Evolutionary conservation across 1,140 invertebrate species (phyloP).

Genomic region (Scaptomyza pallida): DNA sequence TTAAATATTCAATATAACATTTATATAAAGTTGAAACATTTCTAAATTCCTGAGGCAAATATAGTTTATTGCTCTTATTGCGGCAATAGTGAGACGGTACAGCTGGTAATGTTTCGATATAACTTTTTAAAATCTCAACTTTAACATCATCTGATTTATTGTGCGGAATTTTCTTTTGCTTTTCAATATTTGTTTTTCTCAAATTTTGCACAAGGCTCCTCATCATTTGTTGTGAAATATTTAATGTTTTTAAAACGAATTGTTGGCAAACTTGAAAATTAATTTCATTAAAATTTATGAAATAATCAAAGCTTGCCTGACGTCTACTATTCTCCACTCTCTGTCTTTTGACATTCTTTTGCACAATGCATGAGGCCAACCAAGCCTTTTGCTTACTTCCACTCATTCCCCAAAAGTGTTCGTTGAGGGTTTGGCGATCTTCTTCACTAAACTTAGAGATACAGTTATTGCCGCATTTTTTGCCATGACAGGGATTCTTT

Average conservation of each 20-base stretch:
- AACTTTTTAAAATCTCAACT: background rate
- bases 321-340: background rate
- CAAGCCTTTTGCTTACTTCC: background rate
- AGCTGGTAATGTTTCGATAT: too few species aligned
- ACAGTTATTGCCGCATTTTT: too few species aligned
- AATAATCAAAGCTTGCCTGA: background rate
- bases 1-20: background rate
- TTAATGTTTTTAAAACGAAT: background rate
- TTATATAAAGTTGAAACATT: background rate
- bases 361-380: background rate
- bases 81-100: background rate
- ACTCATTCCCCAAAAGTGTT: too few species aligned
- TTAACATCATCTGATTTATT: background rate
- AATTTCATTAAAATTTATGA: too few species aligned
- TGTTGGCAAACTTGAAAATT: background rate
- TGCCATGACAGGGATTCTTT: too few species aligned
- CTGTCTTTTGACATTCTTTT: background rate
- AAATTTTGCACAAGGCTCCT: background rate
- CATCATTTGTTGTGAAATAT: background rate
- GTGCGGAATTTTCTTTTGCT: background rate
- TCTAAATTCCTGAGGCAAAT: background rate
- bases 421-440: too few species aligned
- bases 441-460: too few species aligned
- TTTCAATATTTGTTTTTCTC: background rate
- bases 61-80: background rate